Percentiles rank a stretch among this genome's conserved stretches.
Conservation (phyloP, 2,888 invertebrate genomes). For the Campoplex capitator region DNA sequence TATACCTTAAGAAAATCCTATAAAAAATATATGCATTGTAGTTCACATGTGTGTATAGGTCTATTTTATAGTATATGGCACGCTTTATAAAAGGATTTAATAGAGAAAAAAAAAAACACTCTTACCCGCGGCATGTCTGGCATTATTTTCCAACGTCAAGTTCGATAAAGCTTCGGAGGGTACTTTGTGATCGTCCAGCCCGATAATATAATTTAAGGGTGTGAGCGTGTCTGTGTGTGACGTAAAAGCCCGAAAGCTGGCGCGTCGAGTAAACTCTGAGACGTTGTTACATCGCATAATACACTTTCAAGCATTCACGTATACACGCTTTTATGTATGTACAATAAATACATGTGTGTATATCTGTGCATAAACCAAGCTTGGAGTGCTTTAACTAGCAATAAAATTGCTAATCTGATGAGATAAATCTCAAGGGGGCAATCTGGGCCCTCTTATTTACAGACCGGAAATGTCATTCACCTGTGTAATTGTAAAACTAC, state of each 20-base stretch:
- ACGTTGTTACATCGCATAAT: slow-evolving; percentile 30
- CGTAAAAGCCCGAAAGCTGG: slow-evolving; percentile 39
- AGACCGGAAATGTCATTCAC: slow-evolving; percentile 61
- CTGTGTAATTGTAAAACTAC: slow-evolving; percentile 55
- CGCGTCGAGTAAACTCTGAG: slow-evolving; percentile 31
- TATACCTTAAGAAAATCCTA: slow-evolving; percentile 9
- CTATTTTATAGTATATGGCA: not conserved
- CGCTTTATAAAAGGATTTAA: slow-evolving; percentile 29
- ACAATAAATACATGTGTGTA: not conserved
- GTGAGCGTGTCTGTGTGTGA: slow-evolving; percentile 15
- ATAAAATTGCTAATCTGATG: slow-evolving; percentile 70
- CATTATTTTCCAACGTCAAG: slow-evolving; percentile 54
- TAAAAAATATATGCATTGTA: not conserved
- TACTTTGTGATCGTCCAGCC: slow-evolving; percentile 56
- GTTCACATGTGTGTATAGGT: not conserved
- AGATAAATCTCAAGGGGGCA: slow-evolving; percentile 57
- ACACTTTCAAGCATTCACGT: slow-evolving; percentile 23
- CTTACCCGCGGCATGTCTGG: slow-evolving; percentile 19
- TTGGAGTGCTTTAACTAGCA: slow-evolving; percentile 50
- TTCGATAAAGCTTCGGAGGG: slow-evolving; percentile 48
- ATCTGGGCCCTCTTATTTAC: slow-evolving; percentile 65
- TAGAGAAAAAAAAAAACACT: slow-evolving; percentile 32
- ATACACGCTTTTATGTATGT: not conserved
- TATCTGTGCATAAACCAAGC: slow-evolving; percentile 8
- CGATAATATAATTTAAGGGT: slow-evolving; percentile 54